phyloP scores from a whole-genome alignment of 35 echinoderm and acorn worm species.

The Amphiura filiformis region DNA sequence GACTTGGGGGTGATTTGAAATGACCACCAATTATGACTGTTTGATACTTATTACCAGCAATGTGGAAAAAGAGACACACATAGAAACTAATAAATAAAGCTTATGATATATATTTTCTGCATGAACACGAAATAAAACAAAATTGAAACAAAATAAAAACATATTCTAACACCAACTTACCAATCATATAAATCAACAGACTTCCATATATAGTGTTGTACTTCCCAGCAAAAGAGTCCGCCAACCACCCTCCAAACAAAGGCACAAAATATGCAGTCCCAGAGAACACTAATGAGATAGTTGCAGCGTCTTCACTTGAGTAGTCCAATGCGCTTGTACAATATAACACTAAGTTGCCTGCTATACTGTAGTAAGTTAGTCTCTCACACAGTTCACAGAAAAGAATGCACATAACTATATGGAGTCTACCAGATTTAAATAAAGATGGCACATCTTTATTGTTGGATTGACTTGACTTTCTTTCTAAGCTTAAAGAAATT shows the following conservation, averaged over 20 bases:
- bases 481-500: background rate
- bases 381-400: conserved; percentile 91
- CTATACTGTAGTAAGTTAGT: conserved; percentile 89
- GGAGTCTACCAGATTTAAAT: conserved; percentile 22
- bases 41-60: too few species aligned
- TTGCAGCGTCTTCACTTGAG: conserved; percentile 53
- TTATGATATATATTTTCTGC: too few species aligned
- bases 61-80: too few species aligned
- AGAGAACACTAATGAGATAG: conserved; percentile 62
- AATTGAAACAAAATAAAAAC: too few species aligned
- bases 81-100: too few species aligned
- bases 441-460: background rate
- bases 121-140: too few species aligned
- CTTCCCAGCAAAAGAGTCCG: conserved; percentile 85
- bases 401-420: conserved; percentile 77
- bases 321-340: conserved; percentile 65
- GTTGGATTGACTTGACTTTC: background rate
- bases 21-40: too few species aligned
- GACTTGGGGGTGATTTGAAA: too few species aligned
- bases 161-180: too few species aligned
- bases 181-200: conserved; percentile 75
- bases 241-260: conserved; percentile 84
- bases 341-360: conserved; percentile 83
- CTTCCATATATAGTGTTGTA: conserved; percentile 95
- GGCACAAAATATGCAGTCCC: conserved; percentile 94